These are phyloP conservation scores for Esox lucius DNA, from an alignment of 2,797 vertebrate species.

Conservation along the genomic window DNA sequence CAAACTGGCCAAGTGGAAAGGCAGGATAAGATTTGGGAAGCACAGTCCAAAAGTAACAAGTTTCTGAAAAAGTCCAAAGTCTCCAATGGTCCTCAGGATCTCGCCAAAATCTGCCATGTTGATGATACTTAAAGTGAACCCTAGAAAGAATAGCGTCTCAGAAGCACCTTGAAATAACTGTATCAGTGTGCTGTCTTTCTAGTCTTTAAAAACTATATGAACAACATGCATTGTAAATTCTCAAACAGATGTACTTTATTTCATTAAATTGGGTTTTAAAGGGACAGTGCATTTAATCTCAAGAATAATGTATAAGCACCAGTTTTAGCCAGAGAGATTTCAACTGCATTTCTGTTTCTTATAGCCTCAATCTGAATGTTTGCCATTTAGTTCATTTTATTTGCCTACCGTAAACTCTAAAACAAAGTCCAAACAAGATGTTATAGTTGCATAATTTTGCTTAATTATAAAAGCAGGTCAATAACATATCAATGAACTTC, in stretches of 20 bases:
- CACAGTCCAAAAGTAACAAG: slow-evolving; percentile 63
- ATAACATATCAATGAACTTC: neutral
- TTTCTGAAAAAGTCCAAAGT: slow-evolving; percentile 80
- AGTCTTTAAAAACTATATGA: too few relatives aligned
- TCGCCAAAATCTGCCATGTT: slow-evolving; percentile 72
- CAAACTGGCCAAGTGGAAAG: slow-evolving; percentile 75
- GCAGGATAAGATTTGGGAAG: slow-evolving; percentile 59
- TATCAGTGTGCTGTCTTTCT: too few relatives aligned
- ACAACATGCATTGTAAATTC: too few relatives aligned
- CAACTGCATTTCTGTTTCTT: neutral
- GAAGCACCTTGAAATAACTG: too few relatives aligned
- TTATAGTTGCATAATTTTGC: neutral
- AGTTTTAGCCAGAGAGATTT: neutral
- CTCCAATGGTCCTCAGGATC: slow-evolving; percentile 69
- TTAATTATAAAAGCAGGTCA: neutral
- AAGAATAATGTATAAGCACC: too few relatives aligned
- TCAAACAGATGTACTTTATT: too few relatives aligned
- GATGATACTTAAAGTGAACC: neutral
- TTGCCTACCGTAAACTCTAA: neutral
- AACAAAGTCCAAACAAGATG: neutral
- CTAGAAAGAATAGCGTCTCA: too few relatives aligned
- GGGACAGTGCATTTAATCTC: neutral
- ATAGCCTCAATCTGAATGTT: neutral
- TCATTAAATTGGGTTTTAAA: too few relatives aligned
- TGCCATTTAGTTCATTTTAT: neutral